Base-by-base conservation (phyloP, 2,888 invertebrate species). In the Cheilosia urbana region DNA sequence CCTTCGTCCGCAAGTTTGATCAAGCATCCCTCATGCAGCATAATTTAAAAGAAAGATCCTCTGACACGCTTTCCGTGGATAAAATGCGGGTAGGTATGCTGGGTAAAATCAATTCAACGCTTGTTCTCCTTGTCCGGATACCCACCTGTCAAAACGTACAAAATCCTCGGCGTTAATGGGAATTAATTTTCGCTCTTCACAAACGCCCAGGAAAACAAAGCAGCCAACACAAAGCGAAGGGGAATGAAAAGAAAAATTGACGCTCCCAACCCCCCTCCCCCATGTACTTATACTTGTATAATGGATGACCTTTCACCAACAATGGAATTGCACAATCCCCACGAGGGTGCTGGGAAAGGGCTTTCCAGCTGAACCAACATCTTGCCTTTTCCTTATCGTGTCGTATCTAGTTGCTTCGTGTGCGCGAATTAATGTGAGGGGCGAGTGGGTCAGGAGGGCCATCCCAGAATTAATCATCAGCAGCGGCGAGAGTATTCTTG, bases 291-390 rank as follows among this genome's bases (percentile, higher is more conserved):
- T 24, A 37, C 53, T 40, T 53, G 9, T 21, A 57, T 62, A 78
- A 77, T 83, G 45, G 78, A 83, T 83, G 82, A 83, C 82, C 82
- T 72, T 73, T 73, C 62, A 57, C 62, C 58, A 45, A 68, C 63
- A 78, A 83, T 62, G 49, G 62, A 68, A 62, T 78, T 83, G 55
- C 69, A 37, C 53, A 69, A 55, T 69, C n/a, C 77, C 49, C 69
- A 21, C 7, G 77, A 62, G 69, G 37, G 24, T 51, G 27, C 27
- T 27, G 27, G 11, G 45, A 37, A 0, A 1, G 4, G 21, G 65
- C 17, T 13, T 6, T 2, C 27, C 17, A 34, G 21, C 6, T 19
- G n/a, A 24, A 15, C 37, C 37, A 37, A 13, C 37, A 62, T 77
- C 49, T 66, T 60, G 21, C 13, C 13, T 53, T 40, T 51, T 55